phyloP scores from a whole-genome alignment of 2,797 vertebrate genomes.

The Onychomys leucogaster region DNA sequence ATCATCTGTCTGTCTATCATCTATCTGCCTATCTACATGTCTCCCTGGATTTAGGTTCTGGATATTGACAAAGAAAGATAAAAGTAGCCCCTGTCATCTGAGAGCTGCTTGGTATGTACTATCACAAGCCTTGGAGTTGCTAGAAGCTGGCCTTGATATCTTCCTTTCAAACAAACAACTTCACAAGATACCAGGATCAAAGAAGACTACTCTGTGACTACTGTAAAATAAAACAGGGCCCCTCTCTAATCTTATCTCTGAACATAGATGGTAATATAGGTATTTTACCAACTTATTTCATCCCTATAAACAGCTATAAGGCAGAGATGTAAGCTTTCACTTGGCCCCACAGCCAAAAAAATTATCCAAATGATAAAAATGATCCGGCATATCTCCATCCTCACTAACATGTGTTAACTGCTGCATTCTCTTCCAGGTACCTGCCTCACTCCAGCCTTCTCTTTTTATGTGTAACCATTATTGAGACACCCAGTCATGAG shows the following conservation, averaged over 20 bases:
- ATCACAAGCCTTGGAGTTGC: not conserved
- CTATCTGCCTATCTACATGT: not conserved
- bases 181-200: slow-evolving; percentile 9
- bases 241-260: not conserved
- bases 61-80: not conserved
- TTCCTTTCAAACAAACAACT: not conserved
- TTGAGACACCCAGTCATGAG: not conserved
- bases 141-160: not conserved
- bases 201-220: not conserved
- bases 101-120: not conserved
- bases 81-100: not conserved
- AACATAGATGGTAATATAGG: not conserved
- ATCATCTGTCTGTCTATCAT: not conserved
- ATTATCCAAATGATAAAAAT: not conserved
- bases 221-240: not conserved
- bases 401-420: not conserved
- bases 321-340: not conserved
- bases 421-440: not conserved
- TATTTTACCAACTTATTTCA: not conserved
- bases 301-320: not conserved
- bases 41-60: not conserved
- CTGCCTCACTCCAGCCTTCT: not conserved
- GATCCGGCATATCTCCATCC: not conserved
- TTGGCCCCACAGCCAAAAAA: not conserved
- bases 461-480: not conserved